Evolutionary conservation across 2,888 invertebrate species (phyloP).

Genomic region (Plagiodera versicolora): DNA sequence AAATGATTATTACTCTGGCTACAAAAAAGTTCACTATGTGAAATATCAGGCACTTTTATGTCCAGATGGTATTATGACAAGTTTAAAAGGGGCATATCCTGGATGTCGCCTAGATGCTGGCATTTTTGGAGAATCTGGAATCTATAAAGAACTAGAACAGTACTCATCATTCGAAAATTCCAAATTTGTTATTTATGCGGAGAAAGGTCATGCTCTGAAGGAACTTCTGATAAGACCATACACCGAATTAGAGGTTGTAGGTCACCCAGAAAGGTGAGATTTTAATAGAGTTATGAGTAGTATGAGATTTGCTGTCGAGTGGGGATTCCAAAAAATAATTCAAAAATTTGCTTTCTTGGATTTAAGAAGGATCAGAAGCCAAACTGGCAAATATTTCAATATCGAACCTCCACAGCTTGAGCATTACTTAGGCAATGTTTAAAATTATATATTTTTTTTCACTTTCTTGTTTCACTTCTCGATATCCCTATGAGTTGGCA

Average conservation of each 20-base stretch:
- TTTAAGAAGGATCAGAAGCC: background rate
- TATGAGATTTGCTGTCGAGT: constrained; percentile 9
- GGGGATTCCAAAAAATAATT: constrained; percentile 12
- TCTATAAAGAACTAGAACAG: constrained; percentile 8
- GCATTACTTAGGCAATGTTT: constrained; percentile 9
- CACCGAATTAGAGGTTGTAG: constrained; percentile 1
- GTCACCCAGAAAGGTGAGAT: constrained; percentile 1
- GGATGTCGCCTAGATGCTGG: constrained; percentile 13
- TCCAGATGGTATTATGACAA: constrained; percentile 22
- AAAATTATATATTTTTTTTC: background rate
- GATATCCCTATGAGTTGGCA: no score
- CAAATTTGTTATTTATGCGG: constrained; percentile 16
- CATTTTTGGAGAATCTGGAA: constrained; percentile 9
- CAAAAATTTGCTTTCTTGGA: constrained; percentile 11
- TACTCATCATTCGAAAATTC: constrained; percentile 4
- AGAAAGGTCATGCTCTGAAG: constrained; percentile 1
- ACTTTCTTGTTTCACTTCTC: no score
- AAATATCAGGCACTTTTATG: constrained; percentile 28
- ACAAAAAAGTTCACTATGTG: constrained; percentile 25
- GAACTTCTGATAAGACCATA: constrained; percentile 4
- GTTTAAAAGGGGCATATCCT: constrained; percentile 15
- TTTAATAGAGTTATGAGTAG: constrained; percentile 10
- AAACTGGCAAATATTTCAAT: background rate
- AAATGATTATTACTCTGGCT: constrained; percentile 27
- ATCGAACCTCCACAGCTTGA: background rate